Evolutionary conservation across 2,797 vertebrate species (phyloP), one percentile per base, ranked within the genome.

Genomic region (Bradypus variegatus): DNA sequence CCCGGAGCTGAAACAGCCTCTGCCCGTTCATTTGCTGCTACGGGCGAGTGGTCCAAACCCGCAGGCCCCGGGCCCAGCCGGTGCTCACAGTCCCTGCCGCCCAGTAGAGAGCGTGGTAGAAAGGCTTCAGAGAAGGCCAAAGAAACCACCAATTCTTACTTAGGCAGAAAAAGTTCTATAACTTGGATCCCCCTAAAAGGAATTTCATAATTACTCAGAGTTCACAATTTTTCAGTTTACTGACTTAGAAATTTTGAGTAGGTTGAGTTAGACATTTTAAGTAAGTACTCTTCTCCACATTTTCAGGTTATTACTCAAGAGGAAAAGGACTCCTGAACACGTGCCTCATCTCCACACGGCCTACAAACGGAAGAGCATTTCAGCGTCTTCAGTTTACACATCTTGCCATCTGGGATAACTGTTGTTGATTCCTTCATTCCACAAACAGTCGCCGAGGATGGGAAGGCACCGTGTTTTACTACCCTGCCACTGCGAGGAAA

Each of bases 401-500:
- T 60, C 58, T 36, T 29, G 58, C 25, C 69, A 73, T 31, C 3
- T 12, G 38, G 11, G 38, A 50, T 33, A 14, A 14, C 2, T 1
- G 18, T 13, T 6, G 3, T 2, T 13, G 38, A 8, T 14, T 41
- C 45, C 48, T 1, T 53, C 41, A 11, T 53, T 9, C 81, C 21
- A 11, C 31, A 33, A 33, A 14, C 3, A 65, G 11, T 53, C 58
- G 25, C 13, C 2, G 19, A 14, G 4, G 19, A 27, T 5, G 18
- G 15, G 0, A 15, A 18, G 6, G 27, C 11, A 6, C 27, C 27
- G 6, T 45, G 53, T 14, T 2, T 1, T 7, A 36, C 45, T 5
- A 29, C 6, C 12, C 6, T 2, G 48, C 64, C 3, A 6, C 18
- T 2, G 12, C 0, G 18, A 10, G 14, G 11, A 64, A 16, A 0